phyloP scores from a whole-genome alignment of 2,797 vertebrate species.

The Aphelocoma californica region DNA sequence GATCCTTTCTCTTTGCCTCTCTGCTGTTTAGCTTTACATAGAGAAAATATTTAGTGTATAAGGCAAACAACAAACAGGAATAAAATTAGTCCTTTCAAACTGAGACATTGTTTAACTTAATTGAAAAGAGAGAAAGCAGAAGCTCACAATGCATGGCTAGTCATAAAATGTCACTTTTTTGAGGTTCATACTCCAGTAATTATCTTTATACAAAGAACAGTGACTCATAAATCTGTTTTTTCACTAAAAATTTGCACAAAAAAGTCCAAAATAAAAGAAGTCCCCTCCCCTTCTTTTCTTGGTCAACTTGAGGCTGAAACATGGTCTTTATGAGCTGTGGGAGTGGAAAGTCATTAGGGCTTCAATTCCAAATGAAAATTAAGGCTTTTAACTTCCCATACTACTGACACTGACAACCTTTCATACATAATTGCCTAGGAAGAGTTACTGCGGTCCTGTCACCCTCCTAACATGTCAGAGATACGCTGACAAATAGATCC shows the following conservation, averaged over 20 bases:
- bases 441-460: constrained; percentile 53
- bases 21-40: not conserved
- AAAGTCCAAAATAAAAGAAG: not conserved
- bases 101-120: constrained; percentile 17
- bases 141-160: not conserved
- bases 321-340: constrained; percentile 27
- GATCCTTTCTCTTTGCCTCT: not conserved
- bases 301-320: constrained; percentile 49
- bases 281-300: not conserved
- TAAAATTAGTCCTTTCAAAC: constrained; percentile 36
- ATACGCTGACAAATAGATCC: constrained; percentile 30
- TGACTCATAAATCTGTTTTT: constrained; percentile 29
- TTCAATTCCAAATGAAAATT: constrained; percentile 54
- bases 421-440: constrained; percentile 62
- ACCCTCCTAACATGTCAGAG: constrained; percentile 10
- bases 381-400: constrained; percentile 35
- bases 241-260: not conserved
- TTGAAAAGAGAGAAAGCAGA: constrained; percentile 18
- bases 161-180: constrained; percentile 17
- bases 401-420: constrained; percentile 42
- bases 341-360: constrained; percentile 34
- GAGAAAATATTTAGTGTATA: constrained; percentile 6
- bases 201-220: constrained; percentile 28
- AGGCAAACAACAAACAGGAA: not conserved
- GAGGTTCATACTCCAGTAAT: not conserved